Conservation (phyloP, 2,113 vertebrate species). For the Scartelaos histophorus region DNA sequence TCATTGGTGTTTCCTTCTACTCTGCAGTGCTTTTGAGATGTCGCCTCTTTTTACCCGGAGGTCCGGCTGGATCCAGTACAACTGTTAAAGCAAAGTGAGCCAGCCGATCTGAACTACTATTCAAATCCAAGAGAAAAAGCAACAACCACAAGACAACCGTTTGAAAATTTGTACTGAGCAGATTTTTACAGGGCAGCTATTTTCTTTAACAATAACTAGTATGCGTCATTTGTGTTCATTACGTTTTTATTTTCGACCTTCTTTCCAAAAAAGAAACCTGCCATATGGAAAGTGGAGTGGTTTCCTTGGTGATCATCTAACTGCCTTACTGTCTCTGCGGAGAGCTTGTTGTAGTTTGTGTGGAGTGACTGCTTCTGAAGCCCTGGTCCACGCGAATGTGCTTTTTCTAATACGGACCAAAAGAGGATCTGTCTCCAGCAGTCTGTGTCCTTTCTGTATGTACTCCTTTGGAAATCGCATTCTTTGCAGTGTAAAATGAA, state of each 20-base stretch:
- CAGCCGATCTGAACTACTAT: conserved; percentile 67
- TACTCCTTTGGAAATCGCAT: conserved; percentile 73
- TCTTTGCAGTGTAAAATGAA: conserved; percentile 78
- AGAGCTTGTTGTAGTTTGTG: conserved; percentile 74
- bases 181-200: conserved; percentile 84
- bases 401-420: conserved; percentile 72
- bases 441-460: conserved; percentile 84
- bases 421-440: conserved; percentile 78
- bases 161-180: conserved; percentile 82
- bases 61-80: conserved; percentile 82
- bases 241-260: conserved; percentile 45
- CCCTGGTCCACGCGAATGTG: conserved; percentile 73
- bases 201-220: conserved; percentile 70
- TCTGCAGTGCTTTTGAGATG: conserved; percentile 90
- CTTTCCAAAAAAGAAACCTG: conserved; percentile 65
- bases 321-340: conserved; percentile 77
- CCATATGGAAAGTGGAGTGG: conserved; percentile 69
- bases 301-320: conserved; percentile 72
- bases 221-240: conserved; percentile 60
- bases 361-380: conserved; percentile 73
- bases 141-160: conserved; percentile 60
- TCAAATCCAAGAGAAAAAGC: conserved; percentile 67
- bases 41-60: conserved; percentile 90
- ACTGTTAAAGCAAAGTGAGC: conserved; percentile 87
- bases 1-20: conserved; percentile 73